phyloP scores from a whole-genome alignment of 2,113 vertebrate genomes.

The Xyliphius kryptos region DNA sequence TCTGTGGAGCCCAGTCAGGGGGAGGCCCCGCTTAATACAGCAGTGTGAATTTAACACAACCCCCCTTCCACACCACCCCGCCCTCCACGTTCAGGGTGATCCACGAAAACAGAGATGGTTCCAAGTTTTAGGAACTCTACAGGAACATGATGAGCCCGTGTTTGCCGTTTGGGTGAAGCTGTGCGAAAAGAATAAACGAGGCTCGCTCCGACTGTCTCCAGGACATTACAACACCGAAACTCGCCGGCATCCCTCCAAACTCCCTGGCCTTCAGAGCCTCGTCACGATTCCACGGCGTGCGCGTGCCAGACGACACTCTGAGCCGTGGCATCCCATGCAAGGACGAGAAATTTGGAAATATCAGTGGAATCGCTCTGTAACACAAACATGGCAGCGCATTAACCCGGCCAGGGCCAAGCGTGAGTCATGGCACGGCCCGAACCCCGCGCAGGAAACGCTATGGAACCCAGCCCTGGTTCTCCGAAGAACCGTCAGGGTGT shows the following conservation, averaged over 20 bases:
- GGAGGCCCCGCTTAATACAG: too few relatives aligned
- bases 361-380: constrained; percentile 11
- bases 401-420: background rate
- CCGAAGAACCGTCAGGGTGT: constrained; percentile 11
- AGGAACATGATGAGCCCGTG: too few relatives aligned
- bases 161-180: too few relatives aligned
- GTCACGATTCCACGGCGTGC: background rate
- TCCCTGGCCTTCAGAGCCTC: background rate
- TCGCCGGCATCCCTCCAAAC: background rate
- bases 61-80: too few relatives aligned
- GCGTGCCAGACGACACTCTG: background rate
- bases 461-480: constrained; percentile 7
- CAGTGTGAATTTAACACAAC: too few relatives aligned
- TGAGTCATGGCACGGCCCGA: constrained; percentile 20
- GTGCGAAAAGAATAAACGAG: too few relatives aligned
- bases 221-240: too few relatives aligned
- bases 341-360: constrained; percentile 11
- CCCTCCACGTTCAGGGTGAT: too few relatives aligned
- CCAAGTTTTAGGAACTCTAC: too few relatives aligned
- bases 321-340: background rate
- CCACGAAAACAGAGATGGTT: too few relatives aligned
- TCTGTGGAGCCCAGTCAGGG: too few relatives aligned
- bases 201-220: too few relatives aligned
- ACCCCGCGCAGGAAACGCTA: constrained; percentile 15
- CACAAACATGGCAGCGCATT: background rate